Evolutionary conservation across 2,113 vertebrate species (phyloP).

Genomic region (Indri indri): DNA sequence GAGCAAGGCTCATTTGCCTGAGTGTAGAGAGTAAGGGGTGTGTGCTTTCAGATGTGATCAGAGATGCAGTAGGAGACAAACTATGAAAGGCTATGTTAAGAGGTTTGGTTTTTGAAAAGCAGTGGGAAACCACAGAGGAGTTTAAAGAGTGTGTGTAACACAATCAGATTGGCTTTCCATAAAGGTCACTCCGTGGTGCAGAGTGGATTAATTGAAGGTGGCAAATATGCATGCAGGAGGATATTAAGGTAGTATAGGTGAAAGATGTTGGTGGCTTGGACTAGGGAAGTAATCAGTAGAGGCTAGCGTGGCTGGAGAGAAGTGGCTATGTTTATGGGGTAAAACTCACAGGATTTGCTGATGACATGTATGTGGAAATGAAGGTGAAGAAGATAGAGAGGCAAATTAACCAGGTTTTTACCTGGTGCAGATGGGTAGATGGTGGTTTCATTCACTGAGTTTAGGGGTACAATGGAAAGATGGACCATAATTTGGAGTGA

Average conservation of each 20-base stretch:
- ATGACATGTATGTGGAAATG: background rate
- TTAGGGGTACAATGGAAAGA: background rate
- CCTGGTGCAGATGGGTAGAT: background rate
- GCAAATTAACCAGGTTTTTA: background rate
- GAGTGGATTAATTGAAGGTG: background rate
- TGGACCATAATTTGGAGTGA: background rate
- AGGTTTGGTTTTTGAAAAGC: constrained; percentile 13
- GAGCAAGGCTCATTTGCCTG: background rate
- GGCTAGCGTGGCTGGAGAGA: background rate
- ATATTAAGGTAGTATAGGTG: background rate
- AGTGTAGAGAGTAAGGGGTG: background rate
- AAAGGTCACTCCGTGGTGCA: background rate
- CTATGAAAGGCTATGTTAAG: background rate
- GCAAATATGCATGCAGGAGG: background rate
- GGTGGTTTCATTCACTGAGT: background rate
- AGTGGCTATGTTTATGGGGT: background rate
- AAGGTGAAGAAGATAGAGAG: background rate
- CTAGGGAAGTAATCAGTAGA: background rate
- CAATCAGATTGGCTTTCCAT: background rate
- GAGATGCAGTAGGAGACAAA: background rate
- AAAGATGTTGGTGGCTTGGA: background rate
- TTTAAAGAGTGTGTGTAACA: background rate
- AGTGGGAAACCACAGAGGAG: constrained; percentile 22
- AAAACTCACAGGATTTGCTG: background rate
- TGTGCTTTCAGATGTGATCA: background rate